Percentiles rank a stretch among this genome's conserved stretches.
phyloP scores from a whole-genome alignment of 23 tunicate species.

The Styela plicata region DNA sequence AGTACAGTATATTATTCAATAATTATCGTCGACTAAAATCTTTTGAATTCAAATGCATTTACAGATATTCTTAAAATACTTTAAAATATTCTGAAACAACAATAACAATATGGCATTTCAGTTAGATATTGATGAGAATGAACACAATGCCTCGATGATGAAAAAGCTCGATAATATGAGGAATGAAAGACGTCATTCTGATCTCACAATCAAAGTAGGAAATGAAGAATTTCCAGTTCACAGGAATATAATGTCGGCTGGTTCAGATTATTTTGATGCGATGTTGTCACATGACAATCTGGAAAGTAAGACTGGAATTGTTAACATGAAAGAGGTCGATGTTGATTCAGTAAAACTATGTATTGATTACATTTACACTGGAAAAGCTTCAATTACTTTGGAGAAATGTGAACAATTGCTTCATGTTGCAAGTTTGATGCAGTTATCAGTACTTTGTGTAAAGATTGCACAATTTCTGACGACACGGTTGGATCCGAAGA shows the following conservation, averaged over 20 bases:
- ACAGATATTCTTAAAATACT: too few relatives aligned
- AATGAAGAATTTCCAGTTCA: slow-evolving; percentile 9
- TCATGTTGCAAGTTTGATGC: not conserved
- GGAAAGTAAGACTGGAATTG: not conserved
- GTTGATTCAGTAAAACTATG: slow-evolving; percentile 3
- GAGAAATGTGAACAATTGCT: not conserved
- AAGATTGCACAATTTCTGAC: not conserved
- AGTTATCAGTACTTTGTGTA: not conserved
- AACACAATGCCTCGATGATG: slow-evolving; percentile 1
- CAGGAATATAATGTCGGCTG: slow-evolving; percentile 9
- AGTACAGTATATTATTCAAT: too few relatives aligned
- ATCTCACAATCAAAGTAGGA: slow-evolving; percentile 11
- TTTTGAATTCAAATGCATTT: too few relatives aligned
- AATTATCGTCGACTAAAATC: too few relatives aligned
- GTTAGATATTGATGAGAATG: not conserved
- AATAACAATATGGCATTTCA: not conserved
- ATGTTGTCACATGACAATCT: slow-evolving; percentile 9
- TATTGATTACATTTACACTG: slow-evolving; percentile 15
- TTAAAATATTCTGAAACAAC: too few relatives aligned
- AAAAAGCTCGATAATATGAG: slow-evolving; percentile 1
- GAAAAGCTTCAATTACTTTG: slow-evolving; percentile 8
- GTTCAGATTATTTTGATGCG: slow-evolving; percentile 17
- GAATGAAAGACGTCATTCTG: not conserved
- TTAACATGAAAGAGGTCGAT: slow-evolving; percentile 10
- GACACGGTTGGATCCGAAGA: not conserved